Evolutionary conservation across 2,113 vertebrate species (phyloP).

Genomic region (Hyla sarda): DNA sequence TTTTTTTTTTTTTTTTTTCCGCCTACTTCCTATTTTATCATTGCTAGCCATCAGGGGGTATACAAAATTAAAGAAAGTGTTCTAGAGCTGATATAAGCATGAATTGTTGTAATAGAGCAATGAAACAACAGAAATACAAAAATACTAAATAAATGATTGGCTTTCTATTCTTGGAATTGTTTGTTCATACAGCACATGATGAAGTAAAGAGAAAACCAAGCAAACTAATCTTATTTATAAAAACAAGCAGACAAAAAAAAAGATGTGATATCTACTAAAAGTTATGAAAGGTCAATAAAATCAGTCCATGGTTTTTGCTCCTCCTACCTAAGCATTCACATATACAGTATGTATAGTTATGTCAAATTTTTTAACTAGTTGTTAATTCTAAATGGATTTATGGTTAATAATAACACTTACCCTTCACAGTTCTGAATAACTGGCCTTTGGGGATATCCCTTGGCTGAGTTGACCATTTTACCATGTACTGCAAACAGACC

Average conservation of each 20-base stretch:
- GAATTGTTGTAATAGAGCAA: neutral
- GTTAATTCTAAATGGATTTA: neutral
- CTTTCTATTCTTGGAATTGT: neutral
- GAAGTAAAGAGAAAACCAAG: too few species aligned
- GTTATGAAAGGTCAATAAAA: neutral
- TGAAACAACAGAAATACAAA: neutral
- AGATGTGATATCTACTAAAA: neutral
- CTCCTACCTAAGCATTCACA: neutral
- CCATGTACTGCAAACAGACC: constrained; percentile 77
- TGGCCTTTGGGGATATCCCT: constrained; percentile 68
- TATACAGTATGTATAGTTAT: constrained; percentile 52
- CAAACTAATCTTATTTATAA: too few species aligned
- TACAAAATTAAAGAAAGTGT: neutral
- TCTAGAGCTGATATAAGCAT: neutral
- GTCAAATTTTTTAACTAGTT: too few species aligned
- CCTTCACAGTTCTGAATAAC: constrained; percentile 72
- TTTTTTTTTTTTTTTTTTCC: neutral
- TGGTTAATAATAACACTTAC: constrained; percentile 71
- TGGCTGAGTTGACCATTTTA: constrained; percentile 66
- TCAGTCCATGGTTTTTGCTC: too few species aligned
- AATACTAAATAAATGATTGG: neutral
- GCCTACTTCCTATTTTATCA: neutral
- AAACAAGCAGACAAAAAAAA: too few species aligned
- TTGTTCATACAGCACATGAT: too few species aligned
- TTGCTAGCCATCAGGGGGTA: neutral